A percentile compares a stretch with the other conserved stretches of the same genome.
These are phyloP conservation scores for Macrosiphum euphorbiae DNA, from an alignment of 2,888 invertebrate species.

Conservation along the genomic window DNA sequence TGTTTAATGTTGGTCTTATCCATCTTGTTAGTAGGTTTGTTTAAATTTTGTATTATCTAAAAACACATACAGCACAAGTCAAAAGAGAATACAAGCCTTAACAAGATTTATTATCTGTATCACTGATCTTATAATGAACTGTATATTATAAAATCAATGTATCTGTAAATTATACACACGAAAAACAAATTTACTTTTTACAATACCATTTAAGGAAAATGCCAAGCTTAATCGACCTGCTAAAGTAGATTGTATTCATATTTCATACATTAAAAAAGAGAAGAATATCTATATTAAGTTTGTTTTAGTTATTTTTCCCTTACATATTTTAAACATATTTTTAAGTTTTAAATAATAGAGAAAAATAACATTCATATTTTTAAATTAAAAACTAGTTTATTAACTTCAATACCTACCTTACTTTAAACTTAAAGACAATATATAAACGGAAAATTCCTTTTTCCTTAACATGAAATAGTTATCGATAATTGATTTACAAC, in stretches of 20 bases:
- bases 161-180: neutral
- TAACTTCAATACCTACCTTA: neutral
- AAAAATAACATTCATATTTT: neutral
- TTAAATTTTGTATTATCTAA: slow-evolving; percentile 52
- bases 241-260: neutral
- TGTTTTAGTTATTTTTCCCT: neutral
- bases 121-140: neutral
- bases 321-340: neutral
- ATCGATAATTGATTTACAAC: neutral
- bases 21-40: slow-evolving; percentile 43
- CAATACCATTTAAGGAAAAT: neutral
- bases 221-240: neutral
- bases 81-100: slow-evolving; percentile 38
- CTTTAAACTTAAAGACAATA: neutral
- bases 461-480: neutral
- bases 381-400: neutral
- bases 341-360: neutral
- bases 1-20: slow-evolving; percentile 52
- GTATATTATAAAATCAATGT: neutral
- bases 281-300: neutral
- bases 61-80: slow-evolving; percentile 45
- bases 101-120: neutral
- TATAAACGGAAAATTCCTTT: neutral
- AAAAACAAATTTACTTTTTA: neutral
- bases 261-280: neutral